phyloP scores from a whole-genome alignment of 2,797 vertebrate species.

The Spondyliosoma cantharus region DNA sequence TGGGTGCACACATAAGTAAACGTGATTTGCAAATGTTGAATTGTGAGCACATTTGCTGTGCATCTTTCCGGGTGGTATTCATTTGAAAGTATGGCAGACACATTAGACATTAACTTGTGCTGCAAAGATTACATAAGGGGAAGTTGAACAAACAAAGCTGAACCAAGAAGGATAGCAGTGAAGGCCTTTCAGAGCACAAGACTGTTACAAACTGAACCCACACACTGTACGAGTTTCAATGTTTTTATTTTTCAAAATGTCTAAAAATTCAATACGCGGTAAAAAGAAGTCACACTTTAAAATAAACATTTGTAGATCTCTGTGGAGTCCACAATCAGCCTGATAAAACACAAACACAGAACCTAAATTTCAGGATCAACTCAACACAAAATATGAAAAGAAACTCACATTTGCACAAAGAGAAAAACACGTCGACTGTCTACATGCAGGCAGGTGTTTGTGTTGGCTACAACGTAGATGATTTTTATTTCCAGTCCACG shows the following conservation, averaged over 20 bases:
- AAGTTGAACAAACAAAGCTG: neutral
- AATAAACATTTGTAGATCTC: slow-evolving; percentile 42
- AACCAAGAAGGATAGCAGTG: neutral
- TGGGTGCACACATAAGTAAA: neutral
- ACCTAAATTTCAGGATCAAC: slow-evolving; percentile 26
- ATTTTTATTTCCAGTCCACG: slow-evolving; percentile 35
- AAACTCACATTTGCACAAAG: slow-evolving; percentile 37
- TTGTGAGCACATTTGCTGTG: neutral
- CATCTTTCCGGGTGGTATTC: neutral
- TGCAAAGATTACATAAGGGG: neutral
- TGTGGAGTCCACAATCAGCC: slow-evolving; percentile 11
- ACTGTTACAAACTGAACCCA: neutral
- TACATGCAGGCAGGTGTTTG: slow-evolving; percentile 45
- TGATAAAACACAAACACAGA: slow-evolving; percentile 25
- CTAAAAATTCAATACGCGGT: slow-evolving; percentile 63
- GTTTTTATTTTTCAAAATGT: slow-evolving; percentile 75
- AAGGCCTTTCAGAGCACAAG: neutral
- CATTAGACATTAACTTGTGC: neutral
- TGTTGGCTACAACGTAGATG: slow-evolving; percentile 42
- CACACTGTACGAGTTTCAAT: slow-evolving; percentile 14
- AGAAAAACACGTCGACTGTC: slow-evolving; percentile 11
- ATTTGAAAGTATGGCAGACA: neutral
- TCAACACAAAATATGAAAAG: slow-evolving; percentile 34
- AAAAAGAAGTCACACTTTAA: slow-evolving; percentile 58
- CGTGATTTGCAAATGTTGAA: neutral